Percentiles rank a stretch among this genome's conserved stretches.
Conservation (phyloP, 2,113 vertebrate species). For the Cyprinus carpio region DNA sequence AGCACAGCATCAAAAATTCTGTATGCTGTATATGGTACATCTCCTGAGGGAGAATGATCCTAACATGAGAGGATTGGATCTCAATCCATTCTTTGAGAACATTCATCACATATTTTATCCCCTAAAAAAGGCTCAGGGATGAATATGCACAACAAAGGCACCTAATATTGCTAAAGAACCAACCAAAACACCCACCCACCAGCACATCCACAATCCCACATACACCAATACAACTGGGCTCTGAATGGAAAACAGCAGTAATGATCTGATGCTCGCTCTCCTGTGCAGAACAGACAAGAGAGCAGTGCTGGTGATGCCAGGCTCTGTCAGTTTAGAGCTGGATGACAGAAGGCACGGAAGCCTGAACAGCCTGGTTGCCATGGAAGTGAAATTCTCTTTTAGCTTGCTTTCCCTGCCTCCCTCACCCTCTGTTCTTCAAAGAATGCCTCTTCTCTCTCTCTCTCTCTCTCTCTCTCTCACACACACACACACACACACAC, state of each 20-base stretch:
- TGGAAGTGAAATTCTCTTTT: conserved; percentile 61
- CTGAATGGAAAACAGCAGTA: background rate
- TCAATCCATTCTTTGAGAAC: background rate
- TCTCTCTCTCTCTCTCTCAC: no score
- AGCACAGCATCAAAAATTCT: background rate
- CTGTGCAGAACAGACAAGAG: conserved; percentile 1
- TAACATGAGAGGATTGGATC: conserved; percentile 8
- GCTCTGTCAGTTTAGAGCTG: conserved; percentile 41
- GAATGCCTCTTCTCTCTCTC: conserved; percentile 33
- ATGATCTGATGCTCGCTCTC: conserved; percentile 11
- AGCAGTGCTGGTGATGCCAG: conserved; percentile 45
- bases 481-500: background rate
- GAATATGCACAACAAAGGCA: background rate
- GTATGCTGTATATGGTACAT: background rate
- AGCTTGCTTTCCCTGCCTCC: conserved; percentile 56
- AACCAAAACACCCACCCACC: conserved; percentile 5
- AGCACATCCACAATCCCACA: background rate
- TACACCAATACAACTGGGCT: conserved; percentile 11
- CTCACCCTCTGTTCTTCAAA: conserved; percentile 56
- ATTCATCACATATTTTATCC: conserved; percentile 5
- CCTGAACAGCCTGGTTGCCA: conserved; percentile 59
- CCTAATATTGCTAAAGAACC: background rate
- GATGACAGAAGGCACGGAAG: conserved; percentile 54
- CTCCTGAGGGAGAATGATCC: background rate
- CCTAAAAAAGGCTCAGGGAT: background rate